These are phyloP conservation scores for Ornithoptera alexandrae DNA, from an alignment of 2,888 invertebrate genomes.

Conservation along the genomic window DNA sequence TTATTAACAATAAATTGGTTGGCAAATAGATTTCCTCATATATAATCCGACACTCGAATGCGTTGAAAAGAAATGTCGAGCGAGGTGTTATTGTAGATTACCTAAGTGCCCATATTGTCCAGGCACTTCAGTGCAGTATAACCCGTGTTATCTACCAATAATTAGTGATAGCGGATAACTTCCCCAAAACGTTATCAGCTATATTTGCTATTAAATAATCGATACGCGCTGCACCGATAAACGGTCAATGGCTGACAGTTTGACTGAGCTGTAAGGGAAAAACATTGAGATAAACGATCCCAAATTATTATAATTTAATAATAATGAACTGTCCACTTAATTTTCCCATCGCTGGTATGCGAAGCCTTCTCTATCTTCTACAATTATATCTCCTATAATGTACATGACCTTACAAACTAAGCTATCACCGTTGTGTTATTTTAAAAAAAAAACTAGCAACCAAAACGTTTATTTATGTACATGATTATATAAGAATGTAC, in stretches of 20 bases:
- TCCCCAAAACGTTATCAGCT: slow-evolving; percentile 69
- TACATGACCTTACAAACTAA: too few relatives aligned
- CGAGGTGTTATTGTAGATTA: slow-evolving; percentile 31
- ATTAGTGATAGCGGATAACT: slow-evolving; percentile 74
- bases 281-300: too few relatives aligned
- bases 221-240: slow-evolving; percentile 68
- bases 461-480: too few relatives aligned
- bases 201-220: slow-evolving; percentile 79
- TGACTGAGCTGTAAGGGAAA: too few relatives aligned
- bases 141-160: slow-evolving; percentile 72
- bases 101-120: slow-evolving; percentile 49
- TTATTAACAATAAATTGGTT: not conserved
- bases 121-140: slow-evolving; percentile 64
- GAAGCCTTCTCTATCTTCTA: too few relatives aligned
- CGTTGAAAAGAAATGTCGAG: slow-evolving; percentile 19
- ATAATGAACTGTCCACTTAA: too few relatives aligned
- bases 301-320: too few relatives aligned
- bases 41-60: slow-evolving; percentile 18
- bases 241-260: slow-evolving; percentile 64
- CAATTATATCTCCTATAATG: too few relatives aligned
- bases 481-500: too few relatives aligned
- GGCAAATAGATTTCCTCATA: not conserved
- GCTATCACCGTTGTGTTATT: too few relatives aligned
- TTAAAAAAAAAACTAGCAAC: too few relatives aligned
- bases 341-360: too few relatives aligned